phyloP scores from a whole-genome alignment of 2,113 vertebrate species.

The Embiotoca jacksoni region DNA sequence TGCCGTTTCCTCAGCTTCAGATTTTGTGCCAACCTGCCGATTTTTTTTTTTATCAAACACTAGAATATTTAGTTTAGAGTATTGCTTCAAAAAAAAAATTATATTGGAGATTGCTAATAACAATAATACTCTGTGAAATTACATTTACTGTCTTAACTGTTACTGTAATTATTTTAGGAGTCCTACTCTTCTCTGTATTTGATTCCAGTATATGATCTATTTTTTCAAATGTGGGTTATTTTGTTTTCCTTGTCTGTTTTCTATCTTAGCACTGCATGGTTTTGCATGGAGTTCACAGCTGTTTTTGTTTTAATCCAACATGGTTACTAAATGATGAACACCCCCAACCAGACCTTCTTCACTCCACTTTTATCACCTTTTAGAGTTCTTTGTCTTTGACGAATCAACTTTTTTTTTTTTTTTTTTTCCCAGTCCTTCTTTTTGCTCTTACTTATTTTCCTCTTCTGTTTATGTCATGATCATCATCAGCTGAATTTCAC shows the following conservation, averaged over 20 bases:
- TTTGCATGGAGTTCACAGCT: slow-evolving; percentile 55
- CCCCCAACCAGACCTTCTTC: slow-evolving; percentile 18
- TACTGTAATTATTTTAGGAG: neutral
- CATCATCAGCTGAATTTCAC: slow-evolving; percentile 24
- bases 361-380: slow-evolving; percentile 22
- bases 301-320: slow-evolving; percentile 56
- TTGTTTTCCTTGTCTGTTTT: slow-evolving; percentile 7
- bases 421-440: slow-evolving; percentile 8
- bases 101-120: neutral
- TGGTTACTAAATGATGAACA: slow-evolving; percentile 36
- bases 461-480: slow-evolving; percentile 36
- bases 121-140: neutral
- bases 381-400: slow-evolving; percentile 3
- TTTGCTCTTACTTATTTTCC: slow-evolving; percentile 44
- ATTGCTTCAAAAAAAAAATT: too few species aligned
- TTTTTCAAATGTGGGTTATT: neutral
- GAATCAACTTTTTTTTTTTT: slow-evolving; percentile 15
- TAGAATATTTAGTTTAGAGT: too few species aligned
- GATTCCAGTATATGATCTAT: neutral
- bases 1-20: neutral
- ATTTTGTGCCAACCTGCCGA: slow-evolving; percentile 3
- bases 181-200: neutral
- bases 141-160: neutral
- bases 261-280: slow-evolving; percentile 45
- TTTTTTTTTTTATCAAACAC: neutral